phyloP scores from a whole-genome alignment of 2,113 vertebrate genomes.

The Tapirus terrestris region DNA sequence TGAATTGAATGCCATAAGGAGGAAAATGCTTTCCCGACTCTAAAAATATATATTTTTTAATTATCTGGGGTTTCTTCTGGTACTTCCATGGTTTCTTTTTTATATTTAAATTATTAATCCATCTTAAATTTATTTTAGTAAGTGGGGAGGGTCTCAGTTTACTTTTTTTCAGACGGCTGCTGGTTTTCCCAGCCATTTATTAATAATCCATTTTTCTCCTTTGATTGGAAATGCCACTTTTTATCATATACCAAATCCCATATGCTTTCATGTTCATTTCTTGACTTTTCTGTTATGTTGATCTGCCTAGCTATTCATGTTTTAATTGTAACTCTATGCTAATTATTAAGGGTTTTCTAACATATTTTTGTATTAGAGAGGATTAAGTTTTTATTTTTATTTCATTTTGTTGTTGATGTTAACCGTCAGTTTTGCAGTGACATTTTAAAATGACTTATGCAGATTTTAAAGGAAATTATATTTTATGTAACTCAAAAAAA shows the following conservation, averaged over 20 bases:
- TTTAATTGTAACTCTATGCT: background rate
- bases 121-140: slow-evolving; percentile 18
- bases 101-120: background rate
- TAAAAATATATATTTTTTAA: background rate
- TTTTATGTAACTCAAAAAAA: background rate
- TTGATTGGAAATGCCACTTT: background rate
- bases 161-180: background rate
- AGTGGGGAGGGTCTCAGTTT: background rate
- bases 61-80: background rate
- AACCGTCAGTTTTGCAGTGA: background rate
- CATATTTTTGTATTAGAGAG: background rate
- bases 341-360: background rate
- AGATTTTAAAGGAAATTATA: background rate
- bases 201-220: background rate
- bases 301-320: background rate
- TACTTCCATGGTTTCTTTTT: background rate
- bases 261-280: background rate
- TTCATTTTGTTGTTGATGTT: slow-evolving; percentile 30
- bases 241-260: background rate
- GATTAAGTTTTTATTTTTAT: background rate
- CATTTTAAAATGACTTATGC: background rate
- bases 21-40: background rate
- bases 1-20: background rate
- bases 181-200: background rate
- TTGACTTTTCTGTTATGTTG: background rate